Evolutionary conservation across 2,797 vertebrate species (phyloP), one percentile per base, ranked within the genome.

Genomic region (Sylvilagus floridanus): DNA sequence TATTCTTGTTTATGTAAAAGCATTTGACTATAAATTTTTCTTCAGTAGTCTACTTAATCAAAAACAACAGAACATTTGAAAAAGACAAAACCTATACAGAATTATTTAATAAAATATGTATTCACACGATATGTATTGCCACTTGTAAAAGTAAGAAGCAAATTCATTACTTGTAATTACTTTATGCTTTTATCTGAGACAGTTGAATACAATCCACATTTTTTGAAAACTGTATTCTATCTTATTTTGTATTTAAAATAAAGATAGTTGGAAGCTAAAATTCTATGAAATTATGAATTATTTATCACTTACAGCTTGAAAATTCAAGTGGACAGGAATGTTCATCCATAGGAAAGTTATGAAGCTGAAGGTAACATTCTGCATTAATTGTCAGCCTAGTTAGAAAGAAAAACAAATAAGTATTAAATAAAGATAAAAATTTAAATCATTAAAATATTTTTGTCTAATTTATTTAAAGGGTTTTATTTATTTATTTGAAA

Each of bases 321-420:
- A 99, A 99, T 98, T 99, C 99, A 98, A 99, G 98, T 69, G 99
- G 99, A 97, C 99, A 99, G 95, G 99, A 99, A 97, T 99, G 99
- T 95, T 99, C 99, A 98, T 99, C 99, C 99, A 99, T 99, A 95
- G 99, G 99, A 98, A 99, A 99, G 98, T 99, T 99, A 99, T 99
- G 99, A 98, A 99, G 99, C 98, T 99, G 99, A 98, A 99, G 99
- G 97, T 99, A 99, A 98, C 99, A 99, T 98, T 99, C 99, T 98
- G 99, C 99, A 98, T 99, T 99, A 98, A 99, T 99, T 98, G 99
- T 99, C 98, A 99, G 98, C 98, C 99, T 99, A 98, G 98, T 98
- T 85, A 97, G 35, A 94, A 88, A 5, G 4, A 92, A 89, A 90
- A 37, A 42, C 3, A 81, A 90, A 35, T 4, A 81, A 90, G 5